phyloP scores from a whole-genome alignment of 2,113 vertebrate species.

The Mesembrinibis cayennensis region DNA sequence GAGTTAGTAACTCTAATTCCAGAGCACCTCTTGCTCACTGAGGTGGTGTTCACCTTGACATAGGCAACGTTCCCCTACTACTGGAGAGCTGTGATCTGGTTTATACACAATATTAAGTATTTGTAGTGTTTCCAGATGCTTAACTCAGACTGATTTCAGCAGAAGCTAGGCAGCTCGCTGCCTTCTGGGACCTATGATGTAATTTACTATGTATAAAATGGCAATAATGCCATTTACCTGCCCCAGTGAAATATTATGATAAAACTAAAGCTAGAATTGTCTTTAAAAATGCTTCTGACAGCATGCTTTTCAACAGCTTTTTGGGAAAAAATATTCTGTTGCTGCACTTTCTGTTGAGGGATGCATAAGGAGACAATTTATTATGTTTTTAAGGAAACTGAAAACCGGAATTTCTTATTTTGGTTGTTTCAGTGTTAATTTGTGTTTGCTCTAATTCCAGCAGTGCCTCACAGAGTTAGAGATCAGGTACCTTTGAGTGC shows the following conservation, averaged over 20 bases:
- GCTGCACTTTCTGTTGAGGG: neutral
- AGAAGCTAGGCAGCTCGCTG: neutral
- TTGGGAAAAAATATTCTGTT: neutral
- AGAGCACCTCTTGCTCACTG: neutral
- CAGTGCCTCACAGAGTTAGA: neutral
- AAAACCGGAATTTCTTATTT: neutral
- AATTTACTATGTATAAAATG: neutral
- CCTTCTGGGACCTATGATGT: neutral
- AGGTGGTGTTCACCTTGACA: neutral
- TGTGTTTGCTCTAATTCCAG: neutral
- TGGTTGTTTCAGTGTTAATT: neutral
- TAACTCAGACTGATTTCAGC: neutral
- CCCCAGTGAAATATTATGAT: neutral
- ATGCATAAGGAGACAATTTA: neutral
- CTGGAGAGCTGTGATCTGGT: neutral
- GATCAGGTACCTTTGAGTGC: too few species aligned
- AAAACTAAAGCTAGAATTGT: neutral
- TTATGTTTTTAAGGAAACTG: neutral
- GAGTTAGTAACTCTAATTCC: neutral
- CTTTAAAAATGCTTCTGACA: neutral
- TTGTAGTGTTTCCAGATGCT: neutral
- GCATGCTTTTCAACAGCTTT: neutral
- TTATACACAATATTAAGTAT: neutral
- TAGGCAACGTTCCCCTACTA: rapidly evolving
- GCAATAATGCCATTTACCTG: constrained; percentile 1